Evolutionary conservation across 2,888 invertebrate species (phyloP).

Genomic region (Drosophila kanekoi): DNA sequence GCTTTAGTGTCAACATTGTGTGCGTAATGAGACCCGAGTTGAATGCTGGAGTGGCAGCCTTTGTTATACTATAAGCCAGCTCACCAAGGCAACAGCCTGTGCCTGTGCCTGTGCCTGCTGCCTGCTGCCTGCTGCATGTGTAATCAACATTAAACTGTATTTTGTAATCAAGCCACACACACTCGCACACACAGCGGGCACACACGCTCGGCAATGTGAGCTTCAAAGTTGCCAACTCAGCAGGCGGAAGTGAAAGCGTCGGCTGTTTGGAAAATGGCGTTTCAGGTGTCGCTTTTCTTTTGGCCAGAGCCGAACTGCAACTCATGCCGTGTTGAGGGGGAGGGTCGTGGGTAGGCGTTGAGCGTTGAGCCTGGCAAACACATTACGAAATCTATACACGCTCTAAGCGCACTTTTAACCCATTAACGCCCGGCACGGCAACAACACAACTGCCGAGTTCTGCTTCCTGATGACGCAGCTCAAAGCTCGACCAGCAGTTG

Average conservation of each 20-base stretch:
- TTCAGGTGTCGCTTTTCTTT: constrained; percentile 70
- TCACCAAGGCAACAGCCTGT: constrained; percentile 43
- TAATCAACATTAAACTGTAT: constrained; percentile 80
- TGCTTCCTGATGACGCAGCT: constrained; percentile 60
- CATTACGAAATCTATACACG: constrained; percentile 79
- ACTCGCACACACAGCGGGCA: constrained; percentile 13
- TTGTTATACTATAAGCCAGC: constrained; percentile 53
- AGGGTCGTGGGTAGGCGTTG: constrained; percentile 6
- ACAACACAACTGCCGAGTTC: constrained; percentile 34
- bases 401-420: constrained; percentile 78
- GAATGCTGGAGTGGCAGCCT: constrained; percentile 20
- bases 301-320: constrained; percentile 66
- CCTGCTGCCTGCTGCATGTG: constrained; percentile 60
- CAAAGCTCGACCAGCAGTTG: constrained; percentile 30
- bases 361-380: constrained; percentile 57
- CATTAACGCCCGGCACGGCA: constrained; percentile 71
- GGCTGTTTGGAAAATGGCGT: constrained; percentile 62
- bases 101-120: constrained; percentile 3
- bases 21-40: constrained; percentile 67
- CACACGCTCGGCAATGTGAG: constrained; percentile 9
- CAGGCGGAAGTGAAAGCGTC: constrained; percentile 73
- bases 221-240: constrained; percentile 69
- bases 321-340: constrained; percentile 47
- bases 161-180: constrained; percentile 73
- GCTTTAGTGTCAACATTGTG: constrained; percentile 73